Conservation (phyloP, 1,140 invertebrate species). For the Ganaspis sp. region DNA sequence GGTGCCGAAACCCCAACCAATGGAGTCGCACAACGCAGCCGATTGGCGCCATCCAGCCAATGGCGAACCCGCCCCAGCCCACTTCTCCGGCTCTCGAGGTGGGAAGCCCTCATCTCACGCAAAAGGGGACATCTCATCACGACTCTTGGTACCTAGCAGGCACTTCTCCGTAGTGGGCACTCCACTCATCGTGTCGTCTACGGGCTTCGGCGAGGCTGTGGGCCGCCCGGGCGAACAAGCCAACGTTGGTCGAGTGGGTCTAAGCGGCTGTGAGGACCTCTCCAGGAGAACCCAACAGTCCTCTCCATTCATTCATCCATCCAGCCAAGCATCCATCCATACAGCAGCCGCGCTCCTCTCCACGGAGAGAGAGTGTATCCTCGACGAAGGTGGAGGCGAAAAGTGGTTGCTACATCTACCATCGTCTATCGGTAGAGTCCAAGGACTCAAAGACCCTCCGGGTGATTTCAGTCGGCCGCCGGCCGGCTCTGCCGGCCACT, state of each 20-base stretch:
- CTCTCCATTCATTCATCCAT: slow-evolving; percentile 74
- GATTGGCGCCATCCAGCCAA: slow-evolving; percentile 63
- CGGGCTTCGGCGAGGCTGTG: slow-evolving; percentile 58
- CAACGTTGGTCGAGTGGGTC: slow-evolving; percentile 72
- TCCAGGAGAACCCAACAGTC: slow-evolving; percentile 76
- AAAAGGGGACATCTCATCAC: slow-evolving; percentile 75
- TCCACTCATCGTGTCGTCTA: slow-evolving; percentile 70
- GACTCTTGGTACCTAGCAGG: slow-evolving; percentile 72
- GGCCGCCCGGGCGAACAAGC: slow-evolving; percentile 51
- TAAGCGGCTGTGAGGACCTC: slow-evolving; percentile 77
- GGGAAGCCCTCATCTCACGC: slow-evolving; percentile 68
- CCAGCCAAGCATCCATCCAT: slow-evolving; percentile 57
- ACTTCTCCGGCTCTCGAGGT: slow-evolving; percentile 45
- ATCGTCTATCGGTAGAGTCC: slow-evolving; percentile 71
- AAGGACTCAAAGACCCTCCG: slow-evolving; percentile 69
- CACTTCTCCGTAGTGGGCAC: slow-evolving; percentile 75
- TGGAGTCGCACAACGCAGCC: slow-evolving; percentile 29
- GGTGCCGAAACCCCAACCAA: slow-evolving; percentile 39
- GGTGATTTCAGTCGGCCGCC: slow-evolving; percentile 73
- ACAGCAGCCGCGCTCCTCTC: slow-evolving; percentile 63
- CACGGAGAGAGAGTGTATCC: slow-evolving; percentile 71
- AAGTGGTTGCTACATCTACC: slow-evolving; percentile 69
- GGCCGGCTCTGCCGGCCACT: slow-evolving; percentile 74
- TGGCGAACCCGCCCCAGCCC: slow-evolving; percentile 48
- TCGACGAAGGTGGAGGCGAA: slow-evolving; percentile 72